Base-by-base conservation (phyloP, 2,797 vertebrate genomes). In the Muscicapa striata region DNA sequence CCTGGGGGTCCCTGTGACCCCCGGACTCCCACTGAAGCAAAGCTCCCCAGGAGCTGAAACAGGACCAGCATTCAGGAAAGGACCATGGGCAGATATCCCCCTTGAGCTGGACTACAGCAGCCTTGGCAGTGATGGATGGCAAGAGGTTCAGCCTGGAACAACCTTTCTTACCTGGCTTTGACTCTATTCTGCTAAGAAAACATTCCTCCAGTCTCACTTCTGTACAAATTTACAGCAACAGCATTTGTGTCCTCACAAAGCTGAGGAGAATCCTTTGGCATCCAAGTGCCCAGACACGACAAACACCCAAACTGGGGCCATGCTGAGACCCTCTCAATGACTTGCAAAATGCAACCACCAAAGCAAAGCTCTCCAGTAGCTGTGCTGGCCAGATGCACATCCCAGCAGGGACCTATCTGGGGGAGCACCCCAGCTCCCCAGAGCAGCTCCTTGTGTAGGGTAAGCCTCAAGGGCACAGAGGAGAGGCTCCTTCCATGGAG, bases 341-440 rank as follows among this genome's bases (percentile, higher is more conserved):
- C 68, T 83, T 80, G 45, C 46, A 75, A 87, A 92, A 89, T 3
- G 11, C 27, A 62, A 41, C 15, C 6, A 26, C 52, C 67, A 40
- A 43, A 13, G 7, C 24, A 52, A 59, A 89, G 51, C 55, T 84
- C 5, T 0, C 21, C 48, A 23, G 51, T 19, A 86, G 64, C 69
- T 68, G 32, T 16, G 30, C 30, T 76, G 58, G 16, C 9, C 0
- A 1, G 41, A 43, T 3, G 16, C 4, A 4, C 61, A 24, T 62
- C 49, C 34, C 32, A 46, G 49, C 6, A 49, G 17, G 30, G n/a
- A 41, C 11, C 14, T 29, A 2, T 0, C 6, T 10, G 0, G 6
- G n/a, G 36, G 11, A 66, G n/a, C 49, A 30, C 11, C 62, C 23
- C 30, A 19, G 15, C 17, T 41, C 46, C 49, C 51, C 2, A 1